These are phyloP conservation scores for Micrasema minimum DNA, from an alignment of 1,140 invertebrate species.

Conservation along the genomic window DNA sequence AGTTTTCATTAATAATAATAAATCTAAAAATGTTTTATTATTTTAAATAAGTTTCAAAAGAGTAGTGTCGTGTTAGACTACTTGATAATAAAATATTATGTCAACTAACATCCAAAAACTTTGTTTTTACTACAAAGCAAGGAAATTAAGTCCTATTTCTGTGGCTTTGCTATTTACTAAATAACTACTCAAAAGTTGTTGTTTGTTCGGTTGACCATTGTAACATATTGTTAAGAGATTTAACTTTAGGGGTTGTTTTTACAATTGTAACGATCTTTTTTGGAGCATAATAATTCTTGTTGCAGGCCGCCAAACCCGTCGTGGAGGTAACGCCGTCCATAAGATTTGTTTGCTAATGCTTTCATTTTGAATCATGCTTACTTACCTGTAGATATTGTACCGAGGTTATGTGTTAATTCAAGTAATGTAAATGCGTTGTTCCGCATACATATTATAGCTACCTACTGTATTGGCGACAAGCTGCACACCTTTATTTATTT, in stretches of 20 bases:
- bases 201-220: neutral
- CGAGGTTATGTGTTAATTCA: slow-evolving; percentile 53
- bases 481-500: slow-evolving; percentile 54
- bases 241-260: too few species aligned
- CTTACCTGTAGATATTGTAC: slow-evolving; percentile 55
- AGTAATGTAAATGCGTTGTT: slow-evolving; percentile 53
- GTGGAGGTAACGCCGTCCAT: slow-evolving; percentile 69
- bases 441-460: slow-evolving; percentile 49
- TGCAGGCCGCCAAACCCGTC: slow-evolving; percentile 75
- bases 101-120: slow-evolving; percentile 14
- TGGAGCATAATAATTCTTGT: slow-evolving; percentile 67
- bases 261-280: slow-evolving; percentile 14
- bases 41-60: too few species aligned
- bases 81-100: neutral
- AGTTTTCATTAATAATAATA: too few species aligned
- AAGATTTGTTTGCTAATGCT: slow-evolving; percentile 59
- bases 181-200: slow-evolving; percentile 1
- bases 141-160: too few species aligned
- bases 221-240: too few species aligned
- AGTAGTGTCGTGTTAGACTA: neutral
- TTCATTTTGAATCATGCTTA: slow-evolving; percentile 66
- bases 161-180: too few species aligned
- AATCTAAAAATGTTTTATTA: too few species aligned
- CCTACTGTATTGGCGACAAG: slow-evolving; percentile 53
- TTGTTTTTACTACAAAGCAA: neutral